Percentiles rank a stretch among this genome's conserved stretches.
phyloP scores from a whole-genome alignment of 2,113 vertebrate species.

The Pavo muticus region DNA sequence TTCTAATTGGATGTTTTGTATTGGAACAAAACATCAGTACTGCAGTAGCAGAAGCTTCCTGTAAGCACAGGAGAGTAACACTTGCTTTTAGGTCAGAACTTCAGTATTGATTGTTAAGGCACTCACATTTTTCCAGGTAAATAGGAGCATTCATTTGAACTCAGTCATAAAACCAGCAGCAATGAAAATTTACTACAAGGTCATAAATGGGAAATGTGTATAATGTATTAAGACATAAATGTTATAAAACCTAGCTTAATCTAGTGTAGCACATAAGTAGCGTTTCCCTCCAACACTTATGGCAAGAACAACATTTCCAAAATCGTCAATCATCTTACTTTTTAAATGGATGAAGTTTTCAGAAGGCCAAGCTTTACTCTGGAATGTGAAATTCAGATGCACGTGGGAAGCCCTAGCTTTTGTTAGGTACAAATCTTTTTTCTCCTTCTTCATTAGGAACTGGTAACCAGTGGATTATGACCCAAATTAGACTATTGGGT shows the following conservation, averaged over 20 bases:
- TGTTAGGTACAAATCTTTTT: not conserved
- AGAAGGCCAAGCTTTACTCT: not conserved
- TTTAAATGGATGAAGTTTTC: not conserved
- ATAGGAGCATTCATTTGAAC: not conserved
- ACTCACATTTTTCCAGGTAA: not conserved
- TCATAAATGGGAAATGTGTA: not conserved
- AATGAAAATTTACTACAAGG: not conserved
- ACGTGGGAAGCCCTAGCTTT: not conserved
- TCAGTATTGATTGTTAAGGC: not conserved
- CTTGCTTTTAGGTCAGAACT: not conserved
- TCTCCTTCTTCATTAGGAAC: not conserved
- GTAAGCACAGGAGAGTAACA: not conserved
- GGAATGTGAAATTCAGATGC: fast-evolving
- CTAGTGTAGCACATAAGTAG: not conserved
- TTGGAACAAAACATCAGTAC: too few relatives aligned
- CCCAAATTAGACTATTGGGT: not conserved
- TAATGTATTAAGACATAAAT: not conserved
- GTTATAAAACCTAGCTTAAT: not conserved
- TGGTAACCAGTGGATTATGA: not conserved
- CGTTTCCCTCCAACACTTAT: not conserved
- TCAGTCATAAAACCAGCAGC: not conserved
- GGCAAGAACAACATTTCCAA: not conserved
- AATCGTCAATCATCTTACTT: not conserved
- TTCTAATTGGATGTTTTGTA: not conserved
- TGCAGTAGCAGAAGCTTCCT: not conserved